These are phyloP conservation scores for Ommatoiulus sabulosus DNA, from an alignment of 2,888 invertebrate species.

Conservation along the genomic window DNA sequence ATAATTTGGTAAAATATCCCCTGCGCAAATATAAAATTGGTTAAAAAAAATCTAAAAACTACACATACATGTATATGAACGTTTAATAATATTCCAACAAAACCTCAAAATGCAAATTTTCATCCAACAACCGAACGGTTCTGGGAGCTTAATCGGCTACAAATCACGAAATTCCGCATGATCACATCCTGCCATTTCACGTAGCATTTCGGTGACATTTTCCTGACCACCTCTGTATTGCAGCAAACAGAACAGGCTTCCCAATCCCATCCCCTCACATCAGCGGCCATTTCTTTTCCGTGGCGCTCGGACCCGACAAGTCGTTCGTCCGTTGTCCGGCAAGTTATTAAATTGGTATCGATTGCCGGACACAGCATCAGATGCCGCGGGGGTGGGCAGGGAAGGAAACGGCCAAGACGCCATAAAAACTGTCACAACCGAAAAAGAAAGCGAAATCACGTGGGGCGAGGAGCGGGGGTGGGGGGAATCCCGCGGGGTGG, in stretches of 20 bases:
- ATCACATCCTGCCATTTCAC: no score
- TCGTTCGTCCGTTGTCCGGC: conserved; percentile 10
- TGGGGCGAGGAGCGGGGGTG: background rate
- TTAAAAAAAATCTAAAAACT: no score
- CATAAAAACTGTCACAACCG: conserved; percentile 9
- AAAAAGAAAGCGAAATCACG: conserved; percentile 8
- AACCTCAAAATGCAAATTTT: no score
- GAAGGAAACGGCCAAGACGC: background rate
- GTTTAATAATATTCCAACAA: no score
- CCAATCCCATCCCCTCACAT: background rate
- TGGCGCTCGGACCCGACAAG: background rate
- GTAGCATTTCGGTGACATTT: background rate
- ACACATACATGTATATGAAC: no score
- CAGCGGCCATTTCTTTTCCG: background rate
- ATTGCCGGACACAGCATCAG: conserved; percentile 3
- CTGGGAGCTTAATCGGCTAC: no score
- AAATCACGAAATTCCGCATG: no score
- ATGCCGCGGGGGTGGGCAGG: background rate
- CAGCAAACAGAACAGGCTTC: background rate
- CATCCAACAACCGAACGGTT: no score
- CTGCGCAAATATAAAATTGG: no score
- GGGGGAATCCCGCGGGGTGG: background rate
- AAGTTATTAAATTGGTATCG: conserved; percentile 19
- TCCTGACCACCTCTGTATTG: background rate
- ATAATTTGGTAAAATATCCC: no score